Evolutionary conservation across 2,797 vertebrate species (phyloP).

Genomic region (Cryptoblepharus egeriae): DNA sequence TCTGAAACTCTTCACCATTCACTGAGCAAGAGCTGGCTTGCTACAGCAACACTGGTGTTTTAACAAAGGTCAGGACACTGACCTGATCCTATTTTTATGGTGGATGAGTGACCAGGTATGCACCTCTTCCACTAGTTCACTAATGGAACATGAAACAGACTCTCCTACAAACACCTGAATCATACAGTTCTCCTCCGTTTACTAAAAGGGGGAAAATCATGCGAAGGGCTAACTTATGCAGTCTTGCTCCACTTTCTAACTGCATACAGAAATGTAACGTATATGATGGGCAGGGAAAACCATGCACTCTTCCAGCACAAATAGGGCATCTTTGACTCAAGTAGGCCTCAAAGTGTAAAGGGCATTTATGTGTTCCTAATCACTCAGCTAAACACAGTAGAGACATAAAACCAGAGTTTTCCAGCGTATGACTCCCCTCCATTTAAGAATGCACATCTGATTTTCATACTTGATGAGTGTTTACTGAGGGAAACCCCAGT

Average conservation of each 20-base stretch:
- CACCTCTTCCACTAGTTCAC: background rate
- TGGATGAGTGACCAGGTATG: background rate
- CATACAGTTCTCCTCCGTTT: background rate
- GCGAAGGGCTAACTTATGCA: background rate
- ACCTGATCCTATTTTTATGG: background rate
- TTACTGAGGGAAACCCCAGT: too few relatives aligned
- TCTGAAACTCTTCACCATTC: background rate
- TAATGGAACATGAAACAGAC: background rate
- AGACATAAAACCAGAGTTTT: background rate
- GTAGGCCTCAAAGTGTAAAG: background rate
- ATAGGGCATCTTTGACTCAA: too few relatives aligned
- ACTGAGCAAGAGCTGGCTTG: background rate
- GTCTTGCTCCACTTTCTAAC: background rate
- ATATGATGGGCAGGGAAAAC: too few relatives aligned
- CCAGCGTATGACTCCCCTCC: background rate
- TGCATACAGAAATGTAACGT: background rate
- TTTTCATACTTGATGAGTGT: too few relatives aligned
- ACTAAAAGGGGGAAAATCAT: background rate
- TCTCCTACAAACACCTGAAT: background rate
- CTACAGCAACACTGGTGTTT: background rate
- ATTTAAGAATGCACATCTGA: background rate
- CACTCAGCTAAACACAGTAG: background rate
- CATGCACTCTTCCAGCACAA: too few relatives aligned
- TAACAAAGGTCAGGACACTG: background rate
- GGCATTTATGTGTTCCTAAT: background rate